phyloP scores from a whole-genome alignment of 2,888 invertebrate genomes.

The Ophion costatus region DNA sequence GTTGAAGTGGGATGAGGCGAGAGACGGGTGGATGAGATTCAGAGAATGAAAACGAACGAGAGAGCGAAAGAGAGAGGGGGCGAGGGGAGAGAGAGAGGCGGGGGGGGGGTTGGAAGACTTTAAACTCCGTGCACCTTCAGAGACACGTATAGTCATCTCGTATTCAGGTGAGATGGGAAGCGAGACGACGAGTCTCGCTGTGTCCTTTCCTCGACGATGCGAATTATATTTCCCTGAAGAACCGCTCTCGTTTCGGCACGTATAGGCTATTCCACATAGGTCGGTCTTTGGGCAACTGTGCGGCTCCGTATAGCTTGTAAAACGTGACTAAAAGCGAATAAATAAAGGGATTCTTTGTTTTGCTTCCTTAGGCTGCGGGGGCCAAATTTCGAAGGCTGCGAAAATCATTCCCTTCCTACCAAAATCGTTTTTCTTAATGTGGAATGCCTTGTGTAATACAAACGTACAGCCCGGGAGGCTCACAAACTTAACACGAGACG shows the following conservation, averaged over 20 bases:
- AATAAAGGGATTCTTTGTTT: background rate
- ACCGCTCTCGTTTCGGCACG: conserved; percentile 33
- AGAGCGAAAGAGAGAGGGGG: background rate
- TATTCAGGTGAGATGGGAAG: conserved; percentile 45
- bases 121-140: conserved; percentile 17
- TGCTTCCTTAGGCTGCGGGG: background rate
- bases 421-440: conserved; percentile 22
- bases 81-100: background rate
- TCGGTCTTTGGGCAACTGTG: background rate
- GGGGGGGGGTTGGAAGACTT: conserved; percentile 30
- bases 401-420: background rate
- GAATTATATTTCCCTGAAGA: conserved; percentile 51
- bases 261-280: background rate
- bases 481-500: conserved; percentile 32
- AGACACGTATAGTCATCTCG: conserved; percentile 21
- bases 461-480: conserved; percentile 14
- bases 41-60: background rate
- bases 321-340: background rate
- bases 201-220: conserved; percentile 23
- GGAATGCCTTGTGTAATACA: conserved; percentile 12
- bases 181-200: conserved; percentile 9
- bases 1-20: background rate
- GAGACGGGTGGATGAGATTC: background rate
- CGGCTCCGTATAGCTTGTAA: background rate
- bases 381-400: background rate